Evolutionary conservation across 2,113 vertebrate genomes (phyloP).

Genomic region (Myiozetetes cayanensis): DNA sequence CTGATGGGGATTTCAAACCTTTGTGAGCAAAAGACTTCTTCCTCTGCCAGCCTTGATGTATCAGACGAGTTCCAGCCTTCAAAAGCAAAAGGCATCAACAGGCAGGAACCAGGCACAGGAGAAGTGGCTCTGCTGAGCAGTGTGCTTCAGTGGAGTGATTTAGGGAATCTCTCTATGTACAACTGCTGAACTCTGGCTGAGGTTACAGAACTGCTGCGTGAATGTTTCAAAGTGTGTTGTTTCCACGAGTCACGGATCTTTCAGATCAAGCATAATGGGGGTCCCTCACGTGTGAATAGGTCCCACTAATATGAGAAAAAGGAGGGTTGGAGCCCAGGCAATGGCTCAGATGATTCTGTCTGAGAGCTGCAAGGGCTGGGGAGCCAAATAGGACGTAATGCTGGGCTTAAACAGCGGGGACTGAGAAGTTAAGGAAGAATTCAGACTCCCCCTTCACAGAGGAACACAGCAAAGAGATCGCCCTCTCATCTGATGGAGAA

Average conservation of each 20-base stretch:
- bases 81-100: constrained; percentile 21
- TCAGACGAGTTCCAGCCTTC: constrained; percentile 15
- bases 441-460: background rate
- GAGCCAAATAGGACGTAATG: background rate
- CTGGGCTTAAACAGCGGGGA: background rate
- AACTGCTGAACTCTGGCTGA: constrained; percentile 25
- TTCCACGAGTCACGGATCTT: background rate
- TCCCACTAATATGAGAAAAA: constrained; percentile 2
- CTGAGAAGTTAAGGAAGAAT: background rate
- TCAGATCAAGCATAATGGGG: constrained; percentile 23
- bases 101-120: background rate
- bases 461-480: background rate
- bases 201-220: background rate
- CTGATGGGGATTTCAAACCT: constrained; percentile 1
- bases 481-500: background rate
- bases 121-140: background rate
- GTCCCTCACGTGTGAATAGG: background rate
- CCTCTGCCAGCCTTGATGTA: background rate
- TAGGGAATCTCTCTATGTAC: constrained; percentile 6
- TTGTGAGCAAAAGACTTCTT: constrained; percentile 12
- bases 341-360: background rate
- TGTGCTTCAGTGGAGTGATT: background rate
- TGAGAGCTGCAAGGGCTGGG: background rate
- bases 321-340: background rate
- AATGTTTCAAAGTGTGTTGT: constrained; percentile 35